Conservation (phyloP, 2,113 vertebrate genomes). For the Lagenorhynchus albirostris region DNA sequence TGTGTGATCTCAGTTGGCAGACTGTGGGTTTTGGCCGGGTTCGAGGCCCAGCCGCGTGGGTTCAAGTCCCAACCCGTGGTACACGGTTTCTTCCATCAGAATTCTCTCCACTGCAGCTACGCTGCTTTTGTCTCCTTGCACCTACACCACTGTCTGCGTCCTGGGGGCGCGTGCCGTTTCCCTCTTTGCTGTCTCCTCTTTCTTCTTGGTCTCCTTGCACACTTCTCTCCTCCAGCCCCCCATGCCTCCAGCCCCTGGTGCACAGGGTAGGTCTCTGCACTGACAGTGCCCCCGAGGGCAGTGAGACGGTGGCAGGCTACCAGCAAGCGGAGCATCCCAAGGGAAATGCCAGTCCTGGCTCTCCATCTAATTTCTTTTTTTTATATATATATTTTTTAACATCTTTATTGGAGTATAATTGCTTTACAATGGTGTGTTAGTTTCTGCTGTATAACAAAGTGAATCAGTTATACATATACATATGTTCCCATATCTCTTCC, state of each 20-base stretch:
- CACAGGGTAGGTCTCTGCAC: background rate
- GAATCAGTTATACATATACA: no score
- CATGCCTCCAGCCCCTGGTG: background rate
- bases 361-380: background rate
- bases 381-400: background rate
- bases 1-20: no score
- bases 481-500: no score
- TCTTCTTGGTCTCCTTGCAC: background rate
- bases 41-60: no score
- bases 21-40: no score
- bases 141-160: background rate
- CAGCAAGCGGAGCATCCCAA: no score
- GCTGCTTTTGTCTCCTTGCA: background rate
- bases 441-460: no score
- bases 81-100: background rate
- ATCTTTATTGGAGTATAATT: no score
- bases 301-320: background rate
- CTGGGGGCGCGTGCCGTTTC: background rate
- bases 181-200: background rate
- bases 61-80: no score
- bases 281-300: background rate
- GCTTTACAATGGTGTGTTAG: no score
- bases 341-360: background rate
- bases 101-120: background rate
- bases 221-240: background rate